phyloP scores from a whole-genome alignment of 2,797 vertebrate genomes.

The Notolepis coatsorum region DNA sequence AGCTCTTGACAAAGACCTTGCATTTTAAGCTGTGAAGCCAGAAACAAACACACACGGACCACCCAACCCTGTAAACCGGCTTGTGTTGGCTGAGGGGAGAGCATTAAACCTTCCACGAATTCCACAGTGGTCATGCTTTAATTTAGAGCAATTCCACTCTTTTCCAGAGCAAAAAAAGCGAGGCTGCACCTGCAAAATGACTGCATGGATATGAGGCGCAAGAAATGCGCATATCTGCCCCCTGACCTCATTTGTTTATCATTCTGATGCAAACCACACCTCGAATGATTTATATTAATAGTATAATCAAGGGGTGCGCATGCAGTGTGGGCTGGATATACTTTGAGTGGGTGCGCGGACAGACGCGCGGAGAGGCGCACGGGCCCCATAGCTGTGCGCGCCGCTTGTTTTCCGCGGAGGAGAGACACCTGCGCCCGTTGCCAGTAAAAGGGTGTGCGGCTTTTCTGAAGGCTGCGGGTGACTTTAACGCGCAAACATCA shows the following conservation, averaged over 20 bases:
- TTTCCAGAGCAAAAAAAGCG: conserved; percentile 27
- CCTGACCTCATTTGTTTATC: conserved; percentile 82
- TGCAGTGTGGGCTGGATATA: conserved; percentile 39
- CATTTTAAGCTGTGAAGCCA: conserved; percentile 73
- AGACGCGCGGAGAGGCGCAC: conserved; percentile 39
- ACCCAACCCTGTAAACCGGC: conserved; percentile 77
- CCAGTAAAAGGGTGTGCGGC: conserved; percentile 30
- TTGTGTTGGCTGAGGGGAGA: conserved; percentile 70
- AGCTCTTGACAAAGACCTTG: conserved; percentile 72
- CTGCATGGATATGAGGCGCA: conserved; percentile 69
- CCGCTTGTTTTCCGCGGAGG: conserved; percentile 58
- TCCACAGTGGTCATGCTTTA: conserved; percentile 74
- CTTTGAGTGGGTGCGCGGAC: conserved; percentile 54
- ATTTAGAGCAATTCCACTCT: conserved; percentile 63
- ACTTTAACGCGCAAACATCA: conserved; percentile 59
- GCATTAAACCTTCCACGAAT: conserved; percentile 70
- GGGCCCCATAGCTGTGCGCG: conserved; percentile 23
- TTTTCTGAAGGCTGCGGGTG: conserved; percentile 37
- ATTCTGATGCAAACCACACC: conserved; percentile 69
- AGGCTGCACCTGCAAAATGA: conserved; percentile 80
- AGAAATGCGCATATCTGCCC: conserved; percentile 71
- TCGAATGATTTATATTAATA: conserved; percentile 76
- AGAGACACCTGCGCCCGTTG: conserved; percentile 80
- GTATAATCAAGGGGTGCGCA: conserved; percentile 50
- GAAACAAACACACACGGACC: conserved; percentile 78